Evolutionary conservation across 2,888 invertebrate species (phyloP).

Genomic region (Griposia aprilina): DNA sequence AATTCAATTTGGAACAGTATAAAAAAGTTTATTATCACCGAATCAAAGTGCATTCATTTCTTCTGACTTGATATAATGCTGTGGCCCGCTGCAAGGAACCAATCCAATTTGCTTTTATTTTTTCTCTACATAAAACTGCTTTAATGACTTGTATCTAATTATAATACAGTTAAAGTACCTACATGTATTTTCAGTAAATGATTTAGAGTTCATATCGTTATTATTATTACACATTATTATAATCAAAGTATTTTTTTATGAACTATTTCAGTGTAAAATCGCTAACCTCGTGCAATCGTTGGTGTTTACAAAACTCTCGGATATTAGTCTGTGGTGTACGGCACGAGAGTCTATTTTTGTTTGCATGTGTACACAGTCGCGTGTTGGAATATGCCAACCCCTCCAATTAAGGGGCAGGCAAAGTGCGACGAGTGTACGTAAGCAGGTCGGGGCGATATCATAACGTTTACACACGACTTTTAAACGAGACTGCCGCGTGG

Average conservation of each 20-base stretch:
- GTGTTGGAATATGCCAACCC: constrained; percentile 82
- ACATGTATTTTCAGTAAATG: constrained; percentile 32
- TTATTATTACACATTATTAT: constrained; percentile 59
- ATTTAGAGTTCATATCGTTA: constrained; percentile 53
- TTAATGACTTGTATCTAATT: constrained; percentile 19
- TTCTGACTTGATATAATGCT: constrained; percentile 46
- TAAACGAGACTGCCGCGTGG: constrained; percentile 79
- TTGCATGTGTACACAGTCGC: constrained; percentile 79
- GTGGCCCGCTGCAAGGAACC: constrained; percentile 26
- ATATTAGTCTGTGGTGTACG: constrained; percentile 75
- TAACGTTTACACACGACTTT: constrained; percentile 86
- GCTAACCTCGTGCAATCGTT: constrained; percentile 79
- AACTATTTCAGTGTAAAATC: constrained; percentile 82
- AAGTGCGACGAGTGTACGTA: constrained; percentile 86
- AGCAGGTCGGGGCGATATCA: constrained; percentile 85
- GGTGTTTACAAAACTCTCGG: constrained; percentile 73
- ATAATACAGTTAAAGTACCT: not conserved
- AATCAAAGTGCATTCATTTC: constrained; percentile 62
- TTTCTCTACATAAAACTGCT: constrained; percentile 23
- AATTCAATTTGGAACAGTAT: constrained; percentile 43
- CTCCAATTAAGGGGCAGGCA: constrained; percentile 88
- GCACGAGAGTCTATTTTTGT: constrained; percentile 79
- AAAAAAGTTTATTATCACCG: constrained; percentile 58
- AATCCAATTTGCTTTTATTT: constrained; percentile 52
- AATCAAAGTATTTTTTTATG: constrained; percentile 78